A percentile compares a stretch with the other conserved stretches of the same genome.
Conservation (phyloP, 2,888 invertebrate genomes). For the Lasioglossum villosulum region DNA sequence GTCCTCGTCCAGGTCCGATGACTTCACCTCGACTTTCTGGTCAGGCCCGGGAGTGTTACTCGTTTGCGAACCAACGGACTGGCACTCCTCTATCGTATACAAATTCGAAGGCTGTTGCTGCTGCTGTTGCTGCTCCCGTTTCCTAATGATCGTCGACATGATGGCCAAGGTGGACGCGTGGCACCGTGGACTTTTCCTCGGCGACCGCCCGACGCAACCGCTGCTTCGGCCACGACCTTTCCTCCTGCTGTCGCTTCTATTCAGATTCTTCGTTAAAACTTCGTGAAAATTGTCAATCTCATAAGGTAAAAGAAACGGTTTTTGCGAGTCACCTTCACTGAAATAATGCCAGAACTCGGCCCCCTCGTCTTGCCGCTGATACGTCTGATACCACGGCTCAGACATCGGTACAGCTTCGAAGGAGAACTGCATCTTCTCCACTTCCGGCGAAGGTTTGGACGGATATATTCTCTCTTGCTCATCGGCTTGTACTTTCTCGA, state of each 20-base stretch:
- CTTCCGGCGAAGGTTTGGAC: constrained; percentile 83
- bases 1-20: constrained; percentile 80
- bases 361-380: constrained; percentile 90
- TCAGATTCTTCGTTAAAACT: constrained; percentile 73
- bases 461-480: constrained; percentile 75
- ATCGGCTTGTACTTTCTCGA: constrained; percentile 18
- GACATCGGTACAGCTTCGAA: constrained; percentile 91
- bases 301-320: constrained; percentile 90
- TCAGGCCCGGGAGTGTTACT: constrained; percentile 65
- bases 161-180: constrained; percentile 95
- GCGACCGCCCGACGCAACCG: constrained; percentile 84
- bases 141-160: constrained; percentile 85
- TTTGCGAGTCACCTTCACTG: constrained; percentile 86
- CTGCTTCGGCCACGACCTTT: constrained; percentile 68
- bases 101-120: constrained; percentile 30
- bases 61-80: constrained; percentile 49
- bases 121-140: constrained; percentile 77
- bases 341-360: constrained; percentile 88
- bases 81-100: constrained; percentile 59
- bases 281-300: constrained; percentile 87
- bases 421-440: constrained; percentile 89
- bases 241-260: constrained; percentile 60
- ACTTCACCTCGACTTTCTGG: constrained; percentile 67
- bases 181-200: constrained; percentile 94
- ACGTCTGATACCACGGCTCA: constrained; percentile 93